Base-by-base conservation (phyloP, 2,797 vertebrate genomes). In the Sebastes flavidus region DNA sequence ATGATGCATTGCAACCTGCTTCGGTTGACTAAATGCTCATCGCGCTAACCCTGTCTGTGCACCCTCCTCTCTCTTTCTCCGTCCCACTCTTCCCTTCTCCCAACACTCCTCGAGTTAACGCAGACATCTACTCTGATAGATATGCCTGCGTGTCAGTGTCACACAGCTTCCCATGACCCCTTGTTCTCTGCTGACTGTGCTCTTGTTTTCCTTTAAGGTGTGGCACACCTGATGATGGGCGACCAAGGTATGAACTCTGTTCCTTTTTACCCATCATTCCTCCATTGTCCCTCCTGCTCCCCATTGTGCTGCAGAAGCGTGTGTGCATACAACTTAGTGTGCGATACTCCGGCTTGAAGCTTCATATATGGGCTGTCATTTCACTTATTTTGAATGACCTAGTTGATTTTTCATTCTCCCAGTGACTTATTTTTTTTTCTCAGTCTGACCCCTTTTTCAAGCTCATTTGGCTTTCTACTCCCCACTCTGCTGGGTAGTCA, bases 191-290 rank as follows among this genome's bases (percentile, higher is more conserved):
- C 98, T 99, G 98, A 99, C 97, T 99, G 94, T 99, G 96, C 97
- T 99, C 97, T 99, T 98, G 97, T 99, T 99, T 98, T 96, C 97
- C 97, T 98, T 99, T 96, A 99, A 99, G 98, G 98, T 99, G 97
- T 97, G 97, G 98, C 98, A 95, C 97, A 99, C 97, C 96, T 99
- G 98, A 99, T 99, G 98, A 99, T 99, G 98, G 97, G 98, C 97
- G 97, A 99, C 97, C 98, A 99, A 99, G 98, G 98, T 99, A 99
- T 97, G 98, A 95, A 95, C 95, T 97, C 95, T 96, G 94, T 95
- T 98, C 96, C 96, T 98, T 97, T 70, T 95, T 96, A 95, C 96
- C 96, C 92, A 94, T 93, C 95, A 94, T 95, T 55, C 88, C 79
- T 91, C 72, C 78, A 87, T 85, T 89, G 81, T 87, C 80, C 88